Evolutionary conservation across 1,140 invertebrate genomes (phyloP).

Genomic region (Papilio polyxenes): DNA sequence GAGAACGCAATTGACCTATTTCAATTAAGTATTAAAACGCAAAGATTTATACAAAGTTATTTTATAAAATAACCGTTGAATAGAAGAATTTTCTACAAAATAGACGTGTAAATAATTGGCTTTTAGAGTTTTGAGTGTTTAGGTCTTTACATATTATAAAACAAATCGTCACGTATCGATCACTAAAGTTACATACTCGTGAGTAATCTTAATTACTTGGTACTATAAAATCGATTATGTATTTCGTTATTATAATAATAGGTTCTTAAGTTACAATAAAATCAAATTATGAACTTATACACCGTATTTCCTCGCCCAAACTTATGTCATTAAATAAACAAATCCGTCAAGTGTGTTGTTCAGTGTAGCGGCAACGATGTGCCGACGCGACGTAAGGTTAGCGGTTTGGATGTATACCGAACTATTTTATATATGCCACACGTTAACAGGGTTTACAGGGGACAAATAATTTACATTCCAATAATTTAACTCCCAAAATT

Average conservation of each 20-base stretch:
- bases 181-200: neutral
- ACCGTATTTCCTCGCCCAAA: neutral
- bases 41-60: neutral
- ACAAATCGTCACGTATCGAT: too few species aligned
- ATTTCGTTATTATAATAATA: neutral
- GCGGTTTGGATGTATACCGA: neutral
- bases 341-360: neutral
- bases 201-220: neutral
- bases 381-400: neutral
- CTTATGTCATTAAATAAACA: conserved; percentile 9
- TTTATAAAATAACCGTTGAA: neutral
- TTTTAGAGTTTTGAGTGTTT: neutral
- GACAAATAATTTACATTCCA: neutral
- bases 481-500: neutral
- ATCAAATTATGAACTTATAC: neutral
- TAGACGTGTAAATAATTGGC: neutral
- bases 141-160: neutral
- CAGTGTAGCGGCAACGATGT: neutral
- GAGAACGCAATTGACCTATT: conserved; percentile 29
- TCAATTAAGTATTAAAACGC: neutral
- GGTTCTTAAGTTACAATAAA: neutral
- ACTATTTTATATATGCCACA: neutral
- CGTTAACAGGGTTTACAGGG: neutral
- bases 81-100: neutral
- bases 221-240: neutral